These are phyloP conservation scores for Drosophila funebris DNA, from an alignment of 1,140 invertebrate genomes.

Conservation along the genomic window DNA sequence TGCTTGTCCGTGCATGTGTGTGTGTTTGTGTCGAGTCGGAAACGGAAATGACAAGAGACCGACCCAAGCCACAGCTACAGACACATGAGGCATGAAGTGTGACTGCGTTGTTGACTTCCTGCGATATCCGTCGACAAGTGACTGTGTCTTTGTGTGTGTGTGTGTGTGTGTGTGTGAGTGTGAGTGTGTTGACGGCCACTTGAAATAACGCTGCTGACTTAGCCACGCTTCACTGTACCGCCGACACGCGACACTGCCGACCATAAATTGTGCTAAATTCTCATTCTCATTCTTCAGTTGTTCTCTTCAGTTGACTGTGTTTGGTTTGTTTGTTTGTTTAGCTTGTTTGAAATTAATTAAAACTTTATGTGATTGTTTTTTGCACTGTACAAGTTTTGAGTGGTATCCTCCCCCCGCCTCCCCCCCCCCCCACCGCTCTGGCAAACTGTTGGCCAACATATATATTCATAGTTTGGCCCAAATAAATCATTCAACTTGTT, in stretches of 20 bases:
- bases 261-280: slow-evolving; percentile 21
- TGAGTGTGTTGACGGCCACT: background rate
- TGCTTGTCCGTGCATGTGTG: slow-evolving; percentile 11
- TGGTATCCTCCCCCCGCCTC: background rate
- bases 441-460: background rate
- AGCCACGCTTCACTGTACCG: slow-evolving; percentile 27
- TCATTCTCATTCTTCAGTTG: background rate
- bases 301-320: slow-evolving; percentile 7
- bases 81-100: slow-evolving; percentile 38
- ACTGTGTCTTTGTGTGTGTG: slow-evolving; percentile 49
- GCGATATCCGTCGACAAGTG: slow-evolving; percentile 41
- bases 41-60: slow-evolving; percentile 64
- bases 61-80: background rate
- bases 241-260: slow-evolving; percentile 15
- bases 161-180: slow-evolving; percentile 29
- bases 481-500: slow-evolving; percentile 45
- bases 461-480: slow-evolving; percentile 6
- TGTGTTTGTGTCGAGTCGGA: slow-evolving; percentile 47
- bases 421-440: too few relatives aligned
- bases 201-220: background rate
- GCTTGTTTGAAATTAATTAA: slow-evolving; percentile 80
- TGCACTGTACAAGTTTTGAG: slow-evolving; percentile 50
- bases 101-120: slow-evolving; percentile 55
- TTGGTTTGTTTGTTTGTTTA: slow-evolving; percentile 61
- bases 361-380: slow-evolving; percentile 79